Evolutionary conservation across 1,140 invertebrate genomes (phyloP), one percentile per base, ranked within the genome.

Genomic region (Cydia splendana): DNA sequence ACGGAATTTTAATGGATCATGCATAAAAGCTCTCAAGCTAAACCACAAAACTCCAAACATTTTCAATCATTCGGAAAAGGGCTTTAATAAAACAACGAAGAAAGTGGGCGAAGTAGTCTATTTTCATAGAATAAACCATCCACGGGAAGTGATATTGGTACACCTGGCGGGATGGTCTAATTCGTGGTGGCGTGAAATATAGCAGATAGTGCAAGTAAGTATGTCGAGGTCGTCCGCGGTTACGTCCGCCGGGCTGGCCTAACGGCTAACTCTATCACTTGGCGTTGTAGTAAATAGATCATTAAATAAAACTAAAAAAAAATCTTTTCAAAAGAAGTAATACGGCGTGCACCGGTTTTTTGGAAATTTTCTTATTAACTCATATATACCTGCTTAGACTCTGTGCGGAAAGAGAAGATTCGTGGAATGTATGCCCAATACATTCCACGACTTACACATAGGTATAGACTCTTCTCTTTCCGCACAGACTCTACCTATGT

Each of bases 181-280:
- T 71, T 42, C 4, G 67, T 18, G 30, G 34, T 18, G 30, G 67
- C 67, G 67, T 34, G 30, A 18, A 71, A 42, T 71, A 42, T 71
- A 71, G 34, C 30, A 71, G 34, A 30, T 71, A 80, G 78, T 82
- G 78, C 81, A 85, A 83, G 79, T 86, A 85, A 84, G 79, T 86
- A 78, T 84, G 82, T 83, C 83, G 82, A 85, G 81, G 82, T 80
- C 81, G 78, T 20, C 28, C 65, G 65, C 65, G 67, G 67, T 20
- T 24, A 12, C 57, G 18, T 62, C 57, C 57, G 42, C 20, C 73
- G 73, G 13, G 15, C 30, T 7, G 65, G 24, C 65, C 15, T n/a
- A n/a, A 6, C n/a, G 57, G 57, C 57, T 62, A 62, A 30, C 30
- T 24, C 24, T 24, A 24, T 24, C 24, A 24, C 24, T 24, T 24